Evolutionary conservation across 1,140 invertebrate species (phyloP), one percentile per base, ranked within the genome.

Genomic region (Bombus waltoni): DNA sequence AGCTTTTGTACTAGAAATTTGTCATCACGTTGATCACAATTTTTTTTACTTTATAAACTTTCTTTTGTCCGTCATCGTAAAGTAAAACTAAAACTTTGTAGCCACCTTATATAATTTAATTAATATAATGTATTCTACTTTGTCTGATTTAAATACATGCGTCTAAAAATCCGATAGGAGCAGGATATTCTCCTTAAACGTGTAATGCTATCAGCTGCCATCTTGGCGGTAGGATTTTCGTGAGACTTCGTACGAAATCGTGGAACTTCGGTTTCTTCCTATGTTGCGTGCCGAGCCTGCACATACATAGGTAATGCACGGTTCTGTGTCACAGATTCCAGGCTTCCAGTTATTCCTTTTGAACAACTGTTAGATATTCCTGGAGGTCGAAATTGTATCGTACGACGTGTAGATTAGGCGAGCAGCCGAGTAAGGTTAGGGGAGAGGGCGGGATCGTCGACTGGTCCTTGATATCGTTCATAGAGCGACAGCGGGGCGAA

Each of bases 181-280:
- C 35, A 25, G 40, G 40, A 25, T 15, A n/a, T n/a, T 28, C n/a
- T 57, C n/a, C 18, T 28, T 10, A 18, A 81, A 57, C 5, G 44
- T 9, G 40, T n/a, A 40, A 22, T 22, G 42, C 59, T 47, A 75
- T 22, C 25, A 74, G 57, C 42, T 75, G 15, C 42, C 59, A 75
- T n/a, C 15, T 75, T 66, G 59, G 5, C 47, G 32, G 53, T 38
- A 73, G 15, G 13, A 35, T 53, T 66, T 22, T 66, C 57, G 59
- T 10, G n/a, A 47, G 10, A 32, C 25, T 74, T 82, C 72, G 72
- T 82, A 82, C 15, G 15, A 74, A 82, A 82, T 75, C 72, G 59
- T 75, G n/a, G 8, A 53, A 38, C 57, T 47, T 82, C 81, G 81
- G 57, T 82, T 47, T 0, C 25, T 38, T 71, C 71, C 47, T 44